Conservation (phyloP, 2,888 invertebrate genomes). For the Unio delphinus region DNA sequence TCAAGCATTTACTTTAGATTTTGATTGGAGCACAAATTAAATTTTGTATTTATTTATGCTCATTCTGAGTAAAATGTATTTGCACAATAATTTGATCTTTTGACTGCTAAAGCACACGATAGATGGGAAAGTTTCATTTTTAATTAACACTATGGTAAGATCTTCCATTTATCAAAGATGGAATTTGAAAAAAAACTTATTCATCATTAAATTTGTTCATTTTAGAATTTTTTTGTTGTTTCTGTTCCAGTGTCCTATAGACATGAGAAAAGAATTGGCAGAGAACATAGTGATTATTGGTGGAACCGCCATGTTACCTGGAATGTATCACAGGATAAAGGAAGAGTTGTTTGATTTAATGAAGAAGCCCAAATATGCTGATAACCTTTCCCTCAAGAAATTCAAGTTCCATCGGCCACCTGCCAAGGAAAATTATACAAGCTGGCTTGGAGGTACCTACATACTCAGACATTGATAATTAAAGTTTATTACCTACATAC, state of each 20-base stretch:
- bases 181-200: background rate
- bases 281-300: conserved; percentile 90
- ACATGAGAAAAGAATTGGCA: conserved; percentile 83
- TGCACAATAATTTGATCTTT: too few species aligned
- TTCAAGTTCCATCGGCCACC: conserved; percentile 88
- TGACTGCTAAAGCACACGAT: too few species aligned
- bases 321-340: conserved; percentile 85
- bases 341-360: conserved; percentile 82
- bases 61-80: too few species aligned
- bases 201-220: background rate
- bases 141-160: too few species aligned
- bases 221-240: background rate
- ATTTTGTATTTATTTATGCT: too few species aligned
- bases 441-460: conserved; percentile 86
- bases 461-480: too few species aligned
- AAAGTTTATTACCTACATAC: too few species aligned
- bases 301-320: conserved; percentile 87
- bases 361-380: conserved; percentile 73
- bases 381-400: conserved; percentile 77
- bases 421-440: conserved; percentile 84
- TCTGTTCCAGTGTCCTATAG: conserved; percentile 81
- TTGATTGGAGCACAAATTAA: too few species aligned
- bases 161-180: background rate
- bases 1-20: too few species aligned
- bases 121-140: too few species aligned